Base-by-base conservation (phyloP, 2,113 vertebrate genomes). In the Tinamus guttatus region DNA sequence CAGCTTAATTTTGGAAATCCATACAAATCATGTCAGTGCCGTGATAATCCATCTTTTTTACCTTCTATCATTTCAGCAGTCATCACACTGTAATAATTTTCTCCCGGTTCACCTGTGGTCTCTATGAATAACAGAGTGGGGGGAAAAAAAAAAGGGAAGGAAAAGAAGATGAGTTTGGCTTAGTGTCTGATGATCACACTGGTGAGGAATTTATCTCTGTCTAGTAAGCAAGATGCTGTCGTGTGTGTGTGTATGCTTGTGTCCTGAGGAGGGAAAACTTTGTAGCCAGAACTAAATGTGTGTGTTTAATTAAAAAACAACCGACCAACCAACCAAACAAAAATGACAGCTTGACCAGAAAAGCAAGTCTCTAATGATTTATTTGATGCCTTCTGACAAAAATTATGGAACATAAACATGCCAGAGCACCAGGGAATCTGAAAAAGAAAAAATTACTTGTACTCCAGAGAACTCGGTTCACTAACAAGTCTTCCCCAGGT, bases 1-100 rank as follows among this genome's bases (percentile, higher is more conserved):
- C 97, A 98, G 97, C 98, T 98, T 98, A 97, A 98, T 98, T 98
- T 98, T 97, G 97, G 97, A 98, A 98, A 98, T 98, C 97, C 97
- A 97, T 98, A 98, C 97, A 98, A 98, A 98, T 98, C 97, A 97
- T 98, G 97, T 98, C 97, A 98, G 97, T 96, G 93, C 96, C 67
- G 27, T 95, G 98, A 97, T 98, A 98, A 98, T 98, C 97, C 97
- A 97, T 98, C 98, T 98, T 98, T 96, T 98, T 98, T 98, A 98
- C 95, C 96, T 98, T 96, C 96, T 97, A 97, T 98, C 97, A 98
- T 98, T 98, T 98, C 97, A 98, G 98, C 97, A 97, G 96, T 98
- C 97, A 98, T 97, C 96, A 96, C 92, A 68, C 96, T 96, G 96
- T 97, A 98, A 98, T 98, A 97, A 98, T 98, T 98, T 96, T 96